Evolutionary conservation across 2,888 invertebrate genomes (phyloP).

Genomic region (Panopea generosa): DNA sequence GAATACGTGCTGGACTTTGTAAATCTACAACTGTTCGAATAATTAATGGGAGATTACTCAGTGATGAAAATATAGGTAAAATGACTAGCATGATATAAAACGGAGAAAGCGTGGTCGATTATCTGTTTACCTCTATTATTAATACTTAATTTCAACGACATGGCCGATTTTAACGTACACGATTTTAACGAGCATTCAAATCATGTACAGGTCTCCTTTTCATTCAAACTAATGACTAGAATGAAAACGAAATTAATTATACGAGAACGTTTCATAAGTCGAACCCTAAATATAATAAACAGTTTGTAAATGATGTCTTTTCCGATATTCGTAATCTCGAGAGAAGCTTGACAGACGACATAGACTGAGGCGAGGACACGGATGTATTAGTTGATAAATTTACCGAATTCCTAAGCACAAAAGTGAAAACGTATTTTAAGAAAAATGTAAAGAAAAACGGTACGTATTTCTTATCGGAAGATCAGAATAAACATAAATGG

Average conservation of each 20-base stretch:
- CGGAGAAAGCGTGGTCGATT: conserved; percentile 11
- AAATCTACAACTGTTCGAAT: conserved; percentile 1
- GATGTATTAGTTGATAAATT: too few relatives aligned
- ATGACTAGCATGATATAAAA: background rate
- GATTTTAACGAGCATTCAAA: conserved; percentile 21
- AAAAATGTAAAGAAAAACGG: too few relatives aligned
- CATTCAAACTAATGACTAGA: background rate
- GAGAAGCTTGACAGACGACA: too few relatives aligned
- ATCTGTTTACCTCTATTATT: background rate
- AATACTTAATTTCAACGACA: background rate
- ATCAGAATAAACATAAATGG: too few relatives aligned
- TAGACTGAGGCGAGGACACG: too few relatives aligned
- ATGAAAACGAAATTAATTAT: background rate
- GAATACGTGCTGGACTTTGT: background rate
- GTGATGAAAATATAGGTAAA: background rate
- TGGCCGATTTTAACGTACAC: background rate
- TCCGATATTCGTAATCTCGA: too few relatives aligned
- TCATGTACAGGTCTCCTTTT: conserved; percentile 8
- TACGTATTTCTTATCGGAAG: too few relatives aligned
- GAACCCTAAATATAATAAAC: too few relatives aligned
- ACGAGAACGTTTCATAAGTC: too few relatives aligned
- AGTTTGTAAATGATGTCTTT: too few relatives aligned
- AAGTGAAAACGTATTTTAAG: too few relatives aligned
- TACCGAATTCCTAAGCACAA: too few relatives aligned
- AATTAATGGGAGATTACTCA: conserved; percentile 4